Percentiles rank a stretch among this genome's conserved stretches.
These are phyloP conservation scores for Tympanuchus pallidicinctus DNA, from an alignment of 2,113 vertebrate genomes.

Conservation along the genomic window DNA sequence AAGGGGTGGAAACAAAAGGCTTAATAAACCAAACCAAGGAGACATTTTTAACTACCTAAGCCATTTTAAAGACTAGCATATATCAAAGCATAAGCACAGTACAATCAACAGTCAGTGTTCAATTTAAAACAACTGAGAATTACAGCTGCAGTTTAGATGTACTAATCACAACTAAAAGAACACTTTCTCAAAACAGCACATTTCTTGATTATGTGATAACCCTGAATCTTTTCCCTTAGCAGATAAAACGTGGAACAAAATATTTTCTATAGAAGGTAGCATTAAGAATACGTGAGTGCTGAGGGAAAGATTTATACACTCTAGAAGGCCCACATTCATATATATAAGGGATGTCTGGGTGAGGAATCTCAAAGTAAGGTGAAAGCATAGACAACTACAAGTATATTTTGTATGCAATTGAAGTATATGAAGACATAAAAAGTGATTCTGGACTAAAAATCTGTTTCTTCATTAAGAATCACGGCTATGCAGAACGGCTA, in stretches of 20 bases:
- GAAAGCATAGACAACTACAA: not conserved
- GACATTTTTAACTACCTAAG: not conserved
- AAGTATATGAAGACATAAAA: not conserved
- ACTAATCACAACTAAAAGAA: not conserved
- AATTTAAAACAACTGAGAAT: conserved; percentile 13
- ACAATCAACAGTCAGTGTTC: not conserved
- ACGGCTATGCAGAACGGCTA: not conserved
- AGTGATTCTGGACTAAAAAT: not conserved
- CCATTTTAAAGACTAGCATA: not conserved
- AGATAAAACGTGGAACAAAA: not conserved
- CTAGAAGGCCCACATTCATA: not conserved
- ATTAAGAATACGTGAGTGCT: not conserved
- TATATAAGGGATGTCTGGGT: not conserved
- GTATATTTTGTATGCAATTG: not conserved
- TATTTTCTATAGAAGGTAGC: not conserved
- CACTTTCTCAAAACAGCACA: not conserved
- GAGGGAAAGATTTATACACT: not conserved
- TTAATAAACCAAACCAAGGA: conserved; percentile 56
- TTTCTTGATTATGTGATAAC: not conserved
- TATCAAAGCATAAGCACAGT: conserved; percentile 12
- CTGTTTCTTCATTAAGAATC: not conserved
- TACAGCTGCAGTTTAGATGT: not conserved
- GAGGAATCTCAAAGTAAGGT: not conserved
- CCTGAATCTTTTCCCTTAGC: not conserved
- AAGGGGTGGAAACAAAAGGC: conserved; percentile 60